Evolutionary conservation across 2,113 vertebrate genomes (phyloP), one percentile per base, ranked within the genome.

Genomic region (Marcusenius ussheri): DNA sequence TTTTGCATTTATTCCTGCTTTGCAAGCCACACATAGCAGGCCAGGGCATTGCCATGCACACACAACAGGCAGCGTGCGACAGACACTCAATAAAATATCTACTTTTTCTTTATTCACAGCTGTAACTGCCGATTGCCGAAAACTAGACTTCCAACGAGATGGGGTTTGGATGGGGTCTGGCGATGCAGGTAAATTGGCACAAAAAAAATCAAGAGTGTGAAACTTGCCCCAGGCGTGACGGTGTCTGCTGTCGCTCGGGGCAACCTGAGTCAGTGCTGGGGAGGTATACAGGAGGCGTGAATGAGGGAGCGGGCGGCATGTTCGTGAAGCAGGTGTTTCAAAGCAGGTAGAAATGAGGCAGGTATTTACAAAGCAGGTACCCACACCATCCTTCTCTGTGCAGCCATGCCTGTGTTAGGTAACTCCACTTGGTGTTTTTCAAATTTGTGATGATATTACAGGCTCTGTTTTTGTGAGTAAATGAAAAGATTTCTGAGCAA

Each of bases 141-240:
- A 31, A 87, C 84, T 1, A 87, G 13, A 46, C 47, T 47, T 27
- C n/a, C 8, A 13, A 31, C 5, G 45, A 47, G 45, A 84, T 47
- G 83, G 45, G 45, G 87, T 11, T 13, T 87, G 84, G 45, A 84
- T 13, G 45, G 7, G 21, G 87, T 39, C 10, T 87, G 84, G 84
- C 10, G 15, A 87, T n/a, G 49, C 45, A 46, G n/a, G 49, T 31
- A 51, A 89, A 80, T 15, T 80, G 46, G 35, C 31, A 74, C 51
- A 49, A 24, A 83, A 83, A 50, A 70, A 47, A 84, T 42, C 35
- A 84, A 46, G 42, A 84, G 42, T n/a, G 83, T 11, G 24, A 47
- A 84, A 84, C 83, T 84, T 84, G 39, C 83, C 83, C 83, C 83
- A 84, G 83, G 83, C 83, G 21, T 46, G 83, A 47, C 45, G 45